Base-by-base conservation (phyloP, 2,113 vertebrate species). In the Burhinus bistriatus region DNA sequence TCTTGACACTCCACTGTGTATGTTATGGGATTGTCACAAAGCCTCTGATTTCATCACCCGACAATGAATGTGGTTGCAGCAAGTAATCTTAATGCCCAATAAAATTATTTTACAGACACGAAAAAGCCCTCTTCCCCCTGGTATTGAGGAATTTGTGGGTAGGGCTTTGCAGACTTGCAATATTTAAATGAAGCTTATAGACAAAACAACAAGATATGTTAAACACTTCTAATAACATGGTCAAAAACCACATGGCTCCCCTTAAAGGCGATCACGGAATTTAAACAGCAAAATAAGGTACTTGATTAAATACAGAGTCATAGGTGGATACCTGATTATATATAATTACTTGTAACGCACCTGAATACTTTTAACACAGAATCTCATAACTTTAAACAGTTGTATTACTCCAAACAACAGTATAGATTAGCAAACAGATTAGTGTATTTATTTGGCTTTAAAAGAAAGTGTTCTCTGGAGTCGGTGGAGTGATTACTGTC, bases 1-100 rank as follows among this genome's bases (percentile, higher is more conserved):
- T 96, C 97, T 97, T 97, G 95, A 97, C 97, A 94, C 90, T 96
- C 91, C 70, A 85, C 93, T 97, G 94, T 49, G 58, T 70, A 57
- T 83, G 79, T 70, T 82, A 83, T 21, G 75, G 89, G 68, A 95
- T 83, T 96, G 84, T 95, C 96, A 81, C 82, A 93, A 93, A 96
- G 90, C 71, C 84, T 96, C 94, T 94, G 93, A 95, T 96, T 98
- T 98, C 94, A 96, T 85, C 93, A 95, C 80, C 76, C 83, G 55
- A 76, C 89, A 81, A 88, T 71, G 94, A 86, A 94, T 88, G 64
- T 59, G 77, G 90, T 90, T 95, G 78, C 73, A 92, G 92, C 61
- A 81, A 94, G 95, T 93, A 93, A 83, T 85, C 95, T 95, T 97
- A 95, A 88, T 96, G 96, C 83, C 54, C 69, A 92, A 80, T 97